Base-by-base conservation (phyloP, 2,888 invertebrate genomes). In the Aporophyla lueneburgensis region DNA sequence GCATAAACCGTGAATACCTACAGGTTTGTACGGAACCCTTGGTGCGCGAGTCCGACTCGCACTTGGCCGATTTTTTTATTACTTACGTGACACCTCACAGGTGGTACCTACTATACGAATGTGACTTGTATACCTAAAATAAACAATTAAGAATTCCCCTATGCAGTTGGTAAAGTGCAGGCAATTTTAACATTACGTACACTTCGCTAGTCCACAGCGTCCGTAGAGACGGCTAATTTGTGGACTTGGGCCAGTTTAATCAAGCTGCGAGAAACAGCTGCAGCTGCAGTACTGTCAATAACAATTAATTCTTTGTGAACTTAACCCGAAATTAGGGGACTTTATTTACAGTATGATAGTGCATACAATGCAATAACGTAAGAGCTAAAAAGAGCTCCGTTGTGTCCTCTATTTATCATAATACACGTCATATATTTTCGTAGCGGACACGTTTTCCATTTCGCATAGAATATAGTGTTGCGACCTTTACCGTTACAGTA, bases 371-470 rank as follows among this genome's bases (percentile, higher is more conserved):
- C 76, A 69, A 69, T 51, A 62, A 62, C 68, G 40, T 61, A 24
- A 2, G 46, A 67, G 51, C 14, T 71, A 74, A 83, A 83, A 77
- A 80, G 63, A 74, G 51, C 61, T 56, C 63, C 69, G 40, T 40
- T 66, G 71, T 49, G 49, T 68, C 54, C n/a, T 21, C 66, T 84
- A 76, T 83, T 78, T 80, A 76, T 81, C 67, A 78, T 74, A 74
- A 71, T 74, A 71, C 76, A 59, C 65, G 65, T 86, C 76, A 81
- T 81, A 72, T 80, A 85, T 87, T 84, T 83, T 85, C 73, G 56
- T 76, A 16, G 83, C 67, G 65, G 80, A 75, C 80, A 79, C 68
- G 78, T 87, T 87, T 77, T 80, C 69, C 86, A 84, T 78, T 84
- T 80, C 59, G 51, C 71, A 71, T 71, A 61, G 49, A 74, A 70